phyloP scores from a whole-genome alignment of 92 coral and sea anemone species.

The Heliopora coerulea region DNA sequence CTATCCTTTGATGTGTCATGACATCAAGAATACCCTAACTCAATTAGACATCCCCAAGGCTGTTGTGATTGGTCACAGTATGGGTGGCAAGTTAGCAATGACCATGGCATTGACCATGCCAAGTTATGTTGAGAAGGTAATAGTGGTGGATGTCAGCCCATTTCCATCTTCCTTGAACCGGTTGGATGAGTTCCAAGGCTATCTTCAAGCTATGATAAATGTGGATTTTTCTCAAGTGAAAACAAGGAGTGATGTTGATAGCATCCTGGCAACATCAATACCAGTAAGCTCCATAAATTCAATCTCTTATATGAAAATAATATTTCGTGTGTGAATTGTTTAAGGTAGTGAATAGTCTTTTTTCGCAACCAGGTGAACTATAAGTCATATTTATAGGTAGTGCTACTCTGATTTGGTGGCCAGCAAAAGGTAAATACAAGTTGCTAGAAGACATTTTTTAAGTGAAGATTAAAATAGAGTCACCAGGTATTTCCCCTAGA shows the following conservation, averaged over 20 bases:
- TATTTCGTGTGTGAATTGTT: no score
- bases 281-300: constrained; percentile 61
- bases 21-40: constrained; percentile 62
- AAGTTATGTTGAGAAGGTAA: constrained; percentile 65
- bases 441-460: no score
- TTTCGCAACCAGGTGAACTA: no score
- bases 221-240: constrained; percentile 66
- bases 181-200: constrained; percentile 63
- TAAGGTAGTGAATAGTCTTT: no score
- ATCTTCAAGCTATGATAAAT: constrained; percentile 65
- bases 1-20: constrained; percentile 68
- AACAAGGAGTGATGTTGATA: constrained; percentile 76
- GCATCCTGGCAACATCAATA: constrained; percentile 54
- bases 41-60: constrained; percentile 67
- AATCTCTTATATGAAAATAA: background rate
- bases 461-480: no score
- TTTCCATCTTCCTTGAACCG: constrained; percentile 49
- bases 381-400: no score
- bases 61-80: constrained; percentile 85
- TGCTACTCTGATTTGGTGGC: no score
- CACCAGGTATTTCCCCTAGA: no score
- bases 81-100: constrained; percentile 98
- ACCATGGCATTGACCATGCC: constrained; percentile 77
- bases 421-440: no score
- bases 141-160: constrained; percentile 78